Base-by-base conservation (phyloP, 2,797 vertebrate genomes). In the Anas bahamensis region DNA sequence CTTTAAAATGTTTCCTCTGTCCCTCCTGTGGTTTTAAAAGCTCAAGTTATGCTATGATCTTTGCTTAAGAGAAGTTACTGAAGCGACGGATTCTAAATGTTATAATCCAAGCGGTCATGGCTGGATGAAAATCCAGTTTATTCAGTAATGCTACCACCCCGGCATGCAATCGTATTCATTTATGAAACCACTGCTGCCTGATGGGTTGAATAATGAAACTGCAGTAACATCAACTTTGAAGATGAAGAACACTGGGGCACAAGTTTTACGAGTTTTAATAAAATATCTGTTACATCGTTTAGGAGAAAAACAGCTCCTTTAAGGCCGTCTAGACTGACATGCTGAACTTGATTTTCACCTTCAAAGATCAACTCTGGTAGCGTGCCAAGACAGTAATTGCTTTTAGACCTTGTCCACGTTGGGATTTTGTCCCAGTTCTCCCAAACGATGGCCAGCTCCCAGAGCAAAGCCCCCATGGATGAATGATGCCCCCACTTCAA, bases 61-160 rank as follows among this genome's bases (percentile, higher is more conserved):
- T 94, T 88, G 76, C 79, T 94, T 90, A 79, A 78, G 79, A 92
- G 88, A 83, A 91, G 57, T 72, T 77, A 83, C 35, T 21, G 81
- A 78, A 94, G 86, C 6, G 4, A 50, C 28, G 28, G 75, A 75
- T 85, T 85, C 64, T 42, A 39, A 93, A 85, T 41, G 76, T 78
- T 88, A 33, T 70, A 93, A 96, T 85, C 90, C 88, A 86, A 50
- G 37, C 1, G 9, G 72, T 83, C 86, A 71, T 55, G 83, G 86
- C 35, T 86, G 92, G 74, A 46, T 91, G 89, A 57, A 85, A 93
- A 89, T 72, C 82, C 89, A 35, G 77, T 86, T 92, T 89, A 64
- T 71, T 75, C 68, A 29, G 53, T 16, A 35, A 56, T 15, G 56
- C 72, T 44, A 10, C 50, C 64, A 68, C 57, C 64, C 16, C 29